phyloP scores from a whole-genome alignment of 2,888 invertebrate genomes.

The Macrophya alboannulata region DNA sequence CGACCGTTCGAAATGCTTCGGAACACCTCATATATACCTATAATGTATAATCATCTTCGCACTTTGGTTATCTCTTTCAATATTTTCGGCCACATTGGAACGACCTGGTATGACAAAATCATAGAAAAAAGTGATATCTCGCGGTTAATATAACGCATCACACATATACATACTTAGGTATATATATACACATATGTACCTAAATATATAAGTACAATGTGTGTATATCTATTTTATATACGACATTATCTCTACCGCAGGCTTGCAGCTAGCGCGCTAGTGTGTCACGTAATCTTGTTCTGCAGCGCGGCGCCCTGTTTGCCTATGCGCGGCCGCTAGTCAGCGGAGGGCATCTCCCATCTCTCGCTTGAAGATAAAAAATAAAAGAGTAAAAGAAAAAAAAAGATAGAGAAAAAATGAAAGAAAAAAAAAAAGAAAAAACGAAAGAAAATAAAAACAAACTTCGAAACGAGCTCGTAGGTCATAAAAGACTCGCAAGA shows the following conservation, averaged over 20 bases:
- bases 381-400: not conserved
- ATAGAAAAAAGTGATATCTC: not conserved
- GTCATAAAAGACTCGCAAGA: constrained; percentile 13
- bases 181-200: not conserved
- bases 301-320: constrained; percentile 32
- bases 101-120: not conserved
- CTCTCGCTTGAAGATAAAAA: constrained; percentile 21
- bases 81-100: not conserved
- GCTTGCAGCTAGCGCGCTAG: not conserved
- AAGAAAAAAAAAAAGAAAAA: too few species aligned
- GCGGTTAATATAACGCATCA: not conserved
- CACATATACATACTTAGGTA: not conserved
- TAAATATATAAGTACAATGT: not conserved
- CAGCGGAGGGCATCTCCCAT: constrained; percentile 17
- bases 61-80: too few species aligned
- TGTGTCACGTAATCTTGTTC: constrained; percentile 45
- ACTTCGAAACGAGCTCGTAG: constrained; percentile 21
- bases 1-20: too few species aligned
- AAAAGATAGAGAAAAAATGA: too few species aligned
- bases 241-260: constrained; percentile 28
- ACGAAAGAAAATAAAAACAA: not conserved
- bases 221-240: not conserved
- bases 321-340: constrained; percentile 22
- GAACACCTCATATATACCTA: too few species aligned
- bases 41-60: too few species aligned